Evolutionary conservation across 2,888 invertebrate species (phyloP).

Genomic region (Dasysyrphus tricinctus): DNA sequence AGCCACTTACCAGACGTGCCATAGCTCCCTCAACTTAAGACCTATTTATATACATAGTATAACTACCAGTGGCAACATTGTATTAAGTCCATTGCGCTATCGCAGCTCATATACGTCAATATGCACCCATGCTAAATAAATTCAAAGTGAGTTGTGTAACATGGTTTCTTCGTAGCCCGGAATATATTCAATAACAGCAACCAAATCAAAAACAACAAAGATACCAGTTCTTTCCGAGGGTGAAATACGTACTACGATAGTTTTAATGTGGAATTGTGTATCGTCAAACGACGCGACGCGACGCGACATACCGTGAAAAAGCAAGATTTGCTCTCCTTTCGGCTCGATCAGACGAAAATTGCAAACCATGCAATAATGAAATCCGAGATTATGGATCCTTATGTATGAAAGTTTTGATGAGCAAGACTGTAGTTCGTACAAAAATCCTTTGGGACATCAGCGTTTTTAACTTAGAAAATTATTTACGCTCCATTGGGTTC

Average conservation of each 20-base stretch:
- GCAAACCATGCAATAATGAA: slow-evolving; percentile 36
- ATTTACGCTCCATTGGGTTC: slow-evolving; percentile 36
- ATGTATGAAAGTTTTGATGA: not conserved
- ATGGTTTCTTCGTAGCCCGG: slow-evolving; percentile 8
- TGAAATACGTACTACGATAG: slow-evolving; percentile 21
- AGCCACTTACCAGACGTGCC: not conserved
- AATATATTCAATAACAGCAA: not conserved
- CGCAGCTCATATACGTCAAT: slow-evolving; percentile 52
- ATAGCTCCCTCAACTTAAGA: not conserved
- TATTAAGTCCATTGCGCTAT: slow-evolving; percentile 44
- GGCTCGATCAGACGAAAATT: slow-evolving; percentile 20
- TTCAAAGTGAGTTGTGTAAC: slow-evolving; percentile 44
- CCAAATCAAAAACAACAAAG: not conserved
- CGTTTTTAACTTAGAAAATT: slow-evolving; percentile 28
- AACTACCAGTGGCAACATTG: slow-evolving; percentile 43
- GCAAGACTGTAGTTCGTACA: not conserved
- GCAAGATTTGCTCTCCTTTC: slow-evolving; percentile 40
- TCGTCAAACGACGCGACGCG: slow-evolving; percentile 55
- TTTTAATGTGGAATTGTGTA: slow-evolving; percentile 18
- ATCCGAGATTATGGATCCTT: slow-evolving; percentile 34
- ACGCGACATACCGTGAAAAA: slow-evolving; percentile 68
- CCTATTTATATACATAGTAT: not conserved
- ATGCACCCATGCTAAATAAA: slow-evolving; percentile 53
- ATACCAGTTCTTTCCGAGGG: not conserved
- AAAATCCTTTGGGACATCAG: not conserved